These are phyloP conservation scores for Apogon talboti DNA, from an alignment of 2,797 vertebrate species.

Conservation along the genomic window DNA sequence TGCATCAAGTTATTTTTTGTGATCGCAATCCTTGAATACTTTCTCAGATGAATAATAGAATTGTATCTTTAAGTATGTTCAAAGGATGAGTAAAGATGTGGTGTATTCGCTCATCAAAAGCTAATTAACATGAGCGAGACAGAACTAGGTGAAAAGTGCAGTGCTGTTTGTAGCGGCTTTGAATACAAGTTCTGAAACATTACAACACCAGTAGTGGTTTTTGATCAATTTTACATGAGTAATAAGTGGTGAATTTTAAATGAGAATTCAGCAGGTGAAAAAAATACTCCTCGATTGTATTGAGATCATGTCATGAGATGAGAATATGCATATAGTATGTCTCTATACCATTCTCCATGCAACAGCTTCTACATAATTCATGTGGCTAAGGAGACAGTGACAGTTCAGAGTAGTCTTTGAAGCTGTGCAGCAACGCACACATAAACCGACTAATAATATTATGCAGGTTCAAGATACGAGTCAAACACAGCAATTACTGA, in stretches of 20 bases:
- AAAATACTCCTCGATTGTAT: slow-evolving; percentile 30
- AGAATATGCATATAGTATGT: slow-evolving; percentile 18
- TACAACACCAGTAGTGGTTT: slow-evolving; percentile 34
- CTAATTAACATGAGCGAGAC: neutral
- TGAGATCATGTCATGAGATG: slow-evolving; percentile 45
- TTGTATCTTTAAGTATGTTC: neutral
- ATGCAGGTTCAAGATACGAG: slow-evolving; percentile 9
- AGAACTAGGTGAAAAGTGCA: slow-evolving; percentile 2
- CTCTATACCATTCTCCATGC: slow-evolving; percentile 27
- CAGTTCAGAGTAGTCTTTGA: slow-evolving; percentile 38
- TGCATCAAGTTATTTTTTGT: too few species aligned
- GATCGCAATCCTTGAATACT: neutral
- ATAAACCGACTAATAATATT: slow-evolving; percentile 28
- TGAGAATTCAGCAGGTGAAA: slow-evolving; percentile 46
- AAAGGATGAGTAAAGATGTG: neutral
- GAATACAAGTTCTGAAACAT: slow-evolving; percentile 38
- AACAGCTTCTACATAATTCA: slow-evolving; percentile 62
- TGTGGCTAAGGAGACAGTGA: slow-evolving; percentile 29
- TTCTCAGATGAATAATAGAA: neutral
- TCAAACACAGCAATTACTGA: slow-evolving; percentile 35
- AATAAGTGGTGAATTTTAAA: slow-evolving; percentile 57
- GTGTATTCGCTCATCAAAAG: neutral
- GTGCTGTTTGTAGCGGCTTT: neutral
- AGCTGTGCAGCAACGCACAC: slow-evolving; percentile 12
- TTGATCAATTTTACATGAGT: slow-evolving; percentile 65